A percentile compares a stretch with the other conserved stretches of the same genome.
phyloP scores from a whole-genome alignment of 2,113 vertebrate species.

The Coreoperca whiteheadi region DNA sequence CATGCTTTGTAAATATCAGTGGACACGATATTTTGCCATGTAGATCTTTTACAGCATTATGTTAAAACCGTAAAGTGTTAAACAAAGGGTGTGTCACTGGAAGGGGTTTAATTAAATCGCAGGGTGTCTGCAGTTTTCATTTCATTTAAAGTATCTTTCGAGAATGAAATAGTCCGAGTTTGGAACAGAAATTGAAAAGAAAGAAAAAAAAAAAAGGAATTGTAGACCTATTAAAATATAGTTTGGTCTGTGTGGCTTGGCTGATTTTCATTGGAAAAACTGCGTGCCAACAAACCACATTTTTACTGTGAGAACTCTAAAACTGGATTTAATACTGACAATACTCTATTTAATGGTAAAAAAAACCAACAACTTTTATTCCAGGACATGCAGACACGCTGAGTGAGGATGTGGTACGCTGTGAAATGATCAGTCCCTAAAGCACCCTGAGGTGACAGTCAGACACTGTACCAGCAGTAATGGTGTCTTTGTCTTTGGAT shows the following conservation, averaged over 20 bases:
- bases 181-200: slow-evolving; percentile 53
- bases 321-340: slow-evolving; percentile 46
- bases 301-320: slow-evolving; percentile 61
- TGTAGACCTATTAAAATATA: slow-evolving; percentile 61
- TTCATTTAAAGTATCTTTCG: background rate
- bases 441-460: background rate
- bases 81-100: slow-evolving; percentile 20
- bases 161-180: slow-evolving; percentile 40
- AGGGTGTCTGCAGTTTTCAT: slow-evolving; percentile 25
- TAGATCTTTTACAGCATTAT: slow-evolving; percentile 11
- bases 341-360: slow-evolving; percentile 34
- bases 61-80: slow-evolving; percentile 16
- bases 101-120: slow-evolving; percentile 15
- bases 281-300: slow-evolving; percentile 52
- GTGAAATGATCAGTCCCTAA: background rate
- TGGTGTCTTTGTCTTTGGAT: slow-evolving; percentile 84
- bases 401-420: slow-evolving; percentile 15
- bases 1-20: background rate
- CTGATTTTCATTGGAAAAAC: slow-evolving; percentile 59
- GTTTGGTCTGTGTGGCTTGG: slow-evolving; percentile 67
- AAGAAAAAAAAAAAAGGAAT: slow-evolving; percentile 23
- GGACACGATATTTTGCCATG: background rate
- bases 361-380: slow-evolving; percentile 3
- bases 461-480: slow-evolving; percentile 84
- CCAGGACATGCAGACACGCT: slow-evolving; percentile 16